These are phyloP conservation scores for Rynchops niger DNA, from an alignment of 2,113 vertebrate genomes.

Conservation along the genomic window DNA sequence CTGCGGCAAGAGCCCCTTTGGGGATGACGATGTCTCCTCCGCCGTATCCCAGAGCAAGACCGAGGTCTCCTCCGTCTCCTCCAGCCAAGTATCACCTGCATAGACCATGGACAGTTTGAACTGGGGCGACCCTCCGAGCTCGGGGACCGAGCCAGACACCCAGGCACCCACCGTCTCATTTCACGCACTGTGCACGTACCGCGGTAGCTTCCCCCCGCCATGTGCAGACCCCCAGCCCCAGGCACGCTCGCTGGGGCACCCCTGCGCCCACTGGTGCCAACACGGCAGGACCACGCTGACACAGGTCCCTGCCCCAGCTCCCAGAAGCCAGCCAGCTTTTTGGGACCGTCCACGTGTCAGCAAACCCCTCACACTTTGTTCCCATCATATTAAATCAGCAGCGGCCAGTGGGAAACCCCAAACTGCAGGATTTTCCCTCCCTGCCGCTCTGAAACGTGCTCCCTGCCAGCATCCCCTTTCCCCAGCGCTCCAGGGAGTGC, in stretches of 20 bases:
- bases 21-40: conserved; percentile 77
- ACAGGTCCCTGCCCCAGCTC: background rate
- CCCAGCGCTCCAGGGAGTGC: background rate
- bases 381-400: background rate
- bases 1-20: conserved; percentile 79
- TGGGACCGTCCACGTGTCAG: background rate
- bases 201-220: background rate
- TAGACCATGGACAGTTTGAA: conserved; percentile 62
- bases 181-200: background rate
- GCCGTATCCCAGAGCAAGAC: conserved; percentile 80
- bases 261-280: background rate
- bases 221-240: background rate
- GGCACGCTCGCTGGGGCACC: background rate
- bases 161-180: background rate
- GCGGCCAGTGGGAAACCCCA: background rate
- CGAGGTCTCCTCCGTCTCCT: conserved; percentile 80
- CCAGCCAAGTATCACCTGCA: conserved; percentile 74
- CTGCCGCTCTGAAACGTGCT: rapidly evolving
- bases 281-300: background rate
- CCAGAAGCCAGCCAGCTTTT: background rate
- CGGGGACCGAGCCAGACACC: background rate
- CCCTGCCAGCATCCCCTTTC: background rate
- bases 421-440: background rate
- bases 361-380: background rate
- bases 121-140: background rate